These are phyloP conservation scores for Pogonomyrmex barbatus DNA, from an alignment of 1,140 invertebrate species.

Conservation along the genomic window DNA sequence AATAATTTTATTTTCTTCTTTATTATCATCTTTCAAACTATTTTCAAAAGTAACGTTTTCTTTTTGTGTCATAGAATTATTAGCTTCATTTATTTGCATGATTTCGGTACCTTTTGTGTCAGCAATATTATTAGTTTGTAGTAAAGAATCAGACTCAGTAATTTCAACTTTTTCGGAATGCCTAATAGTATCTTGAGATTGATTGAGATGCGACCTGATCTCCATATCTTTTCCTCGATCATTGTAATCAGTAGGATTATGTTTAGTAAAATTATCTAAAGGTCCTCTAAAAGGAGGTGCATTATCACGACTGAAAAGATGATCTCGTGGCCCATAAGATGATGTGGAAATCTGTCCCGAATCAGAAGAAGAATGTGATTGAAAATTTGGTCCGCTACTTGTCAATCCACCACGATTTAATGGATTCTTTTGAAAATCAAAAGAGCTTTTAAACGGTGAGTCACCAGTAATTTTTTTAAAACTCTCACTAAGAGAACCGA, in stretches of 20 bases:
- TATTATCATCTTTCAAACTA: slow-evolving; percentile 37
- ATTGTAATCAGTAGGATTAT: slow-evolving; percentile 24
- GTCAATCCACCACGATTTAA: not conserved
- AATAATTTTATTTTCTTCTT: slow-evolving; percentile 26
- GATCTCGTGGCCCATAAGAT: slow-evolving; percentile 13
- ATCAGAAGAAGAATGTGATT: slow-evolving; percentile 15
- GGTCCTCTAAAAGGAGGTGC: slow-evolving; percentile 39
- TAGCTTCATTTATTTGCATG: not conserved
- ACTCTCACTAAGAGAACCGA: slow-evolving; percentile 83
- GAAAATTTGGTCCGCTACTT: slow-evolving; percentile 25
- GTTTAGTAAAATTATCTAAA: slow-evolving; percentile 9
- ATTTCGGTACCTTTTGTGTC: not conserved
- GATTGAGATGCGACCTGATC: not conserved
- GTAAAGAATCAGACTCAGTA: not conserved
- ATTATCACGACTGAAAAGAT: slow-evolving; percentile 1
- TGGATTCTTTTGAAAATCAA: slow-evolving; percentile 60
- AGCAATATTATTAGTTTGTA: slow-evolving; percentile 18
- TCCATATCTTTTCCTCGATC: slow-evolving; percentile 47
- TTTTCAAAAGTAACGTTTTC: slow-evolving; percentile 53
- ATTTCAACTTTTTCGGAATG: slow-evolving; percentile 10
- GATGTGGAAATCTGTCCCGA: not conserved
- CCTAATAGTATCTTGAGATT: slow-evolving; percentile 28
- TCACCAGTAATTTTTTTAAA: slow-evolving; percentile 83
- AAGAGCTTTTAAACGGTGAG: slow-evolving; percentile 74
- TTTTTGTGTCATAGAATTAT: not conserved